Evolutionary conservation across 2,888 invertebrate species (phyloP).

Genomic region (Andrena trimmerana): DNA sequence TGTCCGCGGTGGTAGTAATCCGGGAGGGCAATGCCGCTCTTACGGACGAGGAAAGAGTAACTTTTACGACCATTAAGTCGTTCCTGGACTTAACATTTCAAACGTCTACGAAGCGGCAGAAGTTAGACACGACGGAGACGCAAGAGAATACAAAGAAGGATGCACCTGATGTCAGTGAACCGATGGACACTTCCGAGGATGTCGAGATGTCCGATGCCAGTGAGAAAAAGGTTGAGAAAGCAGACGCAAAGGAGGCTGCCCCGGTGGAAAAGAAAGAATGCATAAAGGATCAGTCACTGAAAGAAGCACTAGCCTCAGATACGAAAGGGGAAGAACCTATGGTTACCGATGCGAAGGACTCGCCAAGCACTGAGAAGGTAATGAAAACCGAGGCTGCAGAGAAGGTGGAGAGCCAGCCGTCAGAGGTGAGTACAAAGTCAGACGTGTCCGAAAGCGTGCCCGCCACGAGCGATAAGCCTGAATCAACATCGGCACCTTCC

Average conservation of each 20-base stretch:
- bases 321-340: slow-evolving; percentile 50
- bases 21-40: slow-evolving; percentile 93
- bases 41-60: slow-evolving; percentile 86
- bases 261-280: slow-evolving; percentile 43
- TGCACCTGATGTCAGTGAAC: slow-evolving; percentile 66
- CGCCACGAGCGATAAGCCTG: slow-evolving; percentile 24
- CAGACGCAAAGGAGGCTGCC: slow-evolving; percentile 48
- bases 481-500: slow-evolving; percentile 23
- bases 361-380: slow-evolving; percentile 47
- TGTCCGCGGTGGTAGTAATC: slow-evolving; percentile 89
- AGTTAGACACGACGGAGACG: slow-evolving; percentile 73
- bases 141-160: slow-evolving; percentile 56
- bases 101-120: slow-evolving; percentile 80
- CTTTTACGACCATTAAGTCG: slow-evolving; percentile 87
- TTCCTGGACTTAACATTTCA: slow-evolving; percentile 87
- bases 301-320: slow-evolving; percentile 37
- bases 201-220: slow-evolving; percentile 70
- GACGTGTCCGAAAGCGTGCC: slow-evolving; percentile 48
- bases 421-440: slow-evolving; percentile 52
- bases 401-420: slow-evolving; percentile 44
- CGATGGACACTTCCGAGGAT: slow-evolving; percentile 81
- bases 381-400: slow-evolving; percentile 18
- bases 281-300: slow-evolving; percentile 81
- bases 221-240: slow-evolving; percentile 68
- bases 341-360: slow-evolving; percentile 60